These are phyloP conservation scores for Spodoptera frugiperda DNA, from an alignment of 1,140 invertebrate genomes.

Conservation along the genomic window DNA sequence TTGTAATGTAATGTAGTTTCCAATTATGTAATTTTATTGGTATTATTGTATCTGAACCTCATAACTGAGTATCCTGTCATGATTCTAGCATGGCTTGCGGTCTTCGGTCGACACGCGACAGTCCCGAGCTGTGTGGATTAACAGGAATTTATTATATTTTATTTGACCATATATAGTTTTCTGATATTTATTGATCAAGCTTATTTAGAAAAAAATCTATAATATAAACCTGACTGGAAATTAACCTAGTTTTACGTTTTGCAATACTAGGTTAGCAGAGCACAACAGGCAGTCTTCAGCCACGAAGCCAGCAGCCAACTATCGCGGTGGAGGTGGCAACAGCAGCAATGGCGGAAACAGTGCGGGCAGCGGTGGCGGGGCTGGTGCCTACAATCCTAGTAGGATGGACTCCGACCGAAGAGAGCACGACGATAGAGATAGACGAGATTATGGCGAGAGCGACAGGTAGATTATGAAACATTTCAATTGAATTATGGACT, in stretches of 20 bases:
- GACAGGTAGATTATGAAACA: conserved; percentile 60
- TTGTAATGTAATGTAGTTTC: no score
- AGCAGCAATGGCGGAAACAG: conserved; percentile 16
- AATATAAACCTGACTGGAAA: no score
- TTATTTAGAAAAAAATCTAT: no score
- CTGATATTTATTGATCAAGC: no score
- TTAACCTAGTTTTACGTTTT: background rate
- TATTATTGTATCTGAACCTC: background rate
- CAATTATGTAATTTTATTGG: no score
- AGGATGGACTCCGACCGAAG: conserved; percentile 71
- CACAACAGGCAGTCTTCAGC: conserved; percentile 69
- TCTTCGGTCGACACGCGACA: conserved; percentile 1
- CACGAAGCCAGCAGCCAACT: conserved; percentile 57
- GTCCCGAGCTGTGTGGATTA: conserved; percentile 4
- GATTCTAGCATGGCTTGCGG: conserved; percentile 27
- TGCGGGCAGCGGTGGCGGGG: background rate
- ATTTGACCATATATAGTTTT: background rate
- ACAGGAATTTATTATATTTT: conserved; percentile 18
- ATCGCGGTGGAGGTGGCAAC: conserved; percentile 48
- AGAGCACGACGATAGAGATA: conserved; percentile 78
- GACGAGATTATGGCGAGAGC: conserved; percentile 71
- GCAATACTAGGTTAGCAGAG: conserved; percentile 70
- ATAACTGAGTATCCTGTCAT: background rate
- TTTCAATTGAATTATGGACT: background rate
- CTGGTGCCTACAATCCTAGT: conserved; percentile 61